Evolutionary conservation across 2,888 invertebrate species (phyloP), one percentile per base, ranked within the genome.

Genomic region (Apamea crenata): DNA sequence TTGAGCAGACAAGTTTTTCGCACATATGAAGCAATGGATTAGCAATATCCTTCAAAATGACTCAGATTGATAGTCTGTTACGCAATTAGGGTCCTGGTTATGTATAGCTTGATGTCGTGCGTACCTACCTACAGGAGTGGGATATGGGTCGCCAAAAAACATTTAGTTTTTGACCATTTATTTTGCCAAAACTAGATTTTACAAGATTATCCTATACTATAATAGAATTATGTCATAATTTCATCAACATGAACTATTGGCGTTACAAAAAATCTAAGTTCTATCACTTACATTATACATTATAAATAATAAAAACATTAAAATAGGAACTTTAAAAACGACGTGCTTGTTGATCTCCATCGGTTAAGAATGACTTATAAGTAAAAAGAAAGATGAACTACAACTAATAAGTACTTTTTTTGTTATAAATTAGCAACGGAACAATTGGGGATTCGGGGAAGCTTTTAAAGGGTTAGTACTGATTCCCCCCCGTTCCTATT

Each of bases 261-360:
- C 77, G 70, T 81, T 84, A 82, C 66, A 88, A 79, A 61, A 79
- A 86, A 84, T 65, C 53, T 66, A 77, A 70, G 69, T 78, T 68
- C 66, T 59, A 82, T 79, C 40, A 78, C 70, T 83, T 79, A 74
- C 77, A 25, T 36, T 80, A 47, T 79, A 85, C 36, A 84, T 90
- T 88, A 90, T 82, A 92, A 90, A 91, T 89, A 87, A 91, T 81
- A 87, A 89, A 77, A 87, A 82, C 87, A 85, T 85, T 82, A 93
- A 92, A 92, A 92, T 93, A 94, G 94, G 93, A 94, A 95, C 94
- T 94, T 93, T 88, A 88, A 91, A 86, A 87, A 91, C 88, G 87
- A 90, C 91, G 90, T 90, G 89, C 91, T 90, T 91, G 89, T 89
- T 87, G 85, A 85, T 85, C 83, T 83, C 82, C 85, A 78, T 84